Evolutionary conservation across 92 coral and sea anemone species (phyloP), one percentile per base, ranked within the genome.

Genomic region (Desmophyllum pertusum): DNA sequence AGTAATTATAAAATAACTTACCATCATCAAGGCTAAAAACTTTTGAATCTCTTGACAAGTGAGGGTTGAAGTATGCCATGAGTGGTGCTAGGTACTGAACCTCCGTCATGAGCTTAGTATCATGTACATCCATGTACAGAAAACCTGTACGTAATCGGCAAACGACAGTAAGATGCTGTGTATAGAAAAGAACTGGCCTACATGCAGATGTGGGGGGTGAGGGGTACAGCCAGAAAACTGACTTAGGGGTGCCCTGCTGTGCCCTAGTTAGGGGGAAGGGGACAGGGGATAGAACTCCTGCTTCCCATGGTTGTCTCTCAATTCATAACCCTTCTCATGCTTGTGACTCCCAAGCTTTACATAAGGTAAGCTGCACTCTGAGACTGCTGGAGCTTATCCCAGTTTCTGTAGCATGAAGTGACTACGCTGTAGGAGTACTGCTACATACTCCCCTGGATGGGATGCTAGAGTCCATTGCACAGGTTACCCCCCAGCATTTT

Each of bases 81-180:
- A 95, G 88, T 25, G 98, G 98, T 10, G 98, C 98, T 59, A 92
- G 87, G 68, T 91, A 95, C 85, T 94, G 97, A 2, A 94, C 88
- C 37, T 89, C 83, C 37, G 94, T 93, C 39, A 81, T 79, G 36
- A 86, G 84, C 39, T 14, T 30, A 21, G 84, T 80, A 65, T 80
- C 35, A 45, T 80, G 39, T 2, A n/a, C 33, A 40, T 82, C 86
- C 86, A 82, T 82, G 62, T 82, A 82, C 30, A 82, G 86, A 37
- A 82, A 82, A 57, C 86, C 86, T 82, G 10, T 18, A 57, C 35
- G 27, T n/a, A 57, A 21, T 53, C 2, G 65, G 15, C 31, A 59
- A 30, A 14, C 39, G 4, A 74, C 30, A 41, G 23, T 46, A 45
- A 74, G 21, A 30, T n/a, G n/a, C n/a, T n/a, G n/a, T n/a, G n/a